Percentiles rank a stretch among this genome's conserved stretches.
Evolutionary conservation across 2,797 vertebrate species (phyloP).

Genomic region (Tinamus major): DNA sequence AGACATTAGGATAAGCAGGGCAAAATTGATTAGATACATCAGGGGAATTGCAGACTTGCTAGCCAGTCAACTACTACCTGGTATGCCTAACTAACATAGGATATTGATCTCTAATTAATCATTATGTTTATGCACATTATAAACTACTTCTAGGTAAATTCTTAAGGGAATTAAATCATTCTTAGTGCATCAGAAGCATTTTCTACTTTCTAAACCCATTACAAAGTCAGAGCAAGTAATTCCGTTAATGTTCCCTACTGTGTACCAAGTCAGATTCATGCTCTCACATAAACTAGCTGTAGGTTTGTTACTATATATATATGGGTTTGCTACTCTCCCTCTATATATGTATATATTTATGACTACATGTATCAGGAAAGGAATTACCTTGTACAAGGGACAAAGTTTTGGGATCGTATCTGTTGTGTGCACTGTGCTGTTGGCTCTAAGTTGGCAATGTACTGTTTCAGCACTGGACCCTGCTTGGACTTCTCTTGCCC

Average conservation of each 20-base stretch:
- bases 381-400: neutral
- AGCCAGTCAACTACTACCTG: neutral
- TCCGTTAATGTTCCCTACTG: neutral
- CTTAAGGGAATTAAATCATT: neutral
- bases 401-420: neutral
- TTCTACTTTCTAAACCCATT: neutral
- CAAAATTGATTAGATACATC: neutral
- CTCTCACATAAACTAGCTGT: neutral
- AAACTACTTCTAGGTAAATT: neutral
- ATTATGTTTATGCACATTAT: neutral
- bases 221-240: neutral
- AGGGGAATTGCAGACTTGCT: neutral
- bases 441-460: neutral
- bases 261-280: neutral
- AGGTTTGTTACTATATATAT: neutral
- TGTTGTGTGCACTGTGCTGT: neutral
- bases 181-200: neutral
- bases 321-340: too few species aligned
- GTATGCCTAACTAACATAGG: neutral
- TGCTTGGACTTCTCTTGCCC: constrained; percentile 28
- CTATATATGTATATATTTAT: too few species aligned
- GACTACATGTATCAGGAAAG: neutral
- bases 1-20: neutral
- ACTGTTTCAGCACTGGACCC: neutral
- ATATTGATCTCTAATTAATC: neutral